Evolutionary conservation across 1,140 invertebrate genomes (phyloP).

Genomic region (Chelonus insularis): DNA sequence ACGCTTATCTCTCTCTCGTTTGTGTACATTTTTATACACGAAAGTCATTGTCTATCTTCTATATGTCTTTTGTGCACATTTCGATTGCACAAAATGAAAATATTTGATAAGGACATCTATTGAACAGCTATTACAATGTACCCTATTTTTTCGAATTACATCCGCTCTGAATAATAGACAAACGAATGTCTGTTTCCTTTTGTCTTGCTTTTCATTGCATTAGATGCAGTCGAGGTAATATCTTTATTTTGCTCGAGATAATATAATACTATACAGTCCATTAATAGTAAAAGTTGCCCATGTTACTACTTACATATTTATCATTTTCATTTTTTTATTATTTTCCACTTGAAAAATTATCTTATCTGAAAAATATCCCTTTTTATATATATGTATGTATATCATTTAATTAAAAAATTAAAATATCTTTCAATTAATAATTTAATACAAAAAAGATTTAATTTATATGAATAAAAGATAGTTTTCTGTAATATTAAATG

Average conservation of each 20-base stretch:
- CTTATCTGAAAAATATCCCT: no score
- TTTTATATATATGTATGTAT: no score
- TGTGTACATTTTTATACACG: not conserved
- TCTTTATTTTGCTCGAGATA: no score
- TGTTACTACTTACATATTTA: no score
- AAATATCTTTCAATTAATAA: not conserved
- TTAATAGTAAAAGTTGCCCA: no score
- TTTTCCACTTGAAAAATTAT: no score
- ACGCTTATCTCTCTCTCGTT: not conserved
- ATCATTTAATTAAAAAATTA: no score
- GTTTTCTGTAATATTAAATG: no score
- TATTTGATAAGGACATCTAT: slow-evolving; percentile 6
- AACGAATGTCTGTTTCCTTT: slow-evolving; percentile 18
- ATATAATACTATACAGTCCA: no score
- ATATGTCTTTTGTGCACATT: not conserved
- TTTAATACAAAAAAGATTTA: not conserved
- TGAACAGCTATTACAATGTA: slow-evolving; percentile 6
- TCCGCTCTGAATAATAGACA: slow-evolving; percentile 19
- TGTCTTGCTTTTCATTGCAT: not conserved
- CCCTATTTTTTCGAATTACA: slow-evolving; percentile 16
- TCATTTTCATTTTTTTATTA: no score
- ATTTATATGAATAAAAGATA: not conserved
- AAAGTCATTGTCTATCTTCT: slow-evolving; percentile 12
- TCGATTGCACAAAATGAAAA: not conserved
- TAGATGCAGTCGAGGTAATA: no score